phyloP scores from a whole-genome alignment of 1,140 invertebrate species.

The Mamestra configurata region DNA sequence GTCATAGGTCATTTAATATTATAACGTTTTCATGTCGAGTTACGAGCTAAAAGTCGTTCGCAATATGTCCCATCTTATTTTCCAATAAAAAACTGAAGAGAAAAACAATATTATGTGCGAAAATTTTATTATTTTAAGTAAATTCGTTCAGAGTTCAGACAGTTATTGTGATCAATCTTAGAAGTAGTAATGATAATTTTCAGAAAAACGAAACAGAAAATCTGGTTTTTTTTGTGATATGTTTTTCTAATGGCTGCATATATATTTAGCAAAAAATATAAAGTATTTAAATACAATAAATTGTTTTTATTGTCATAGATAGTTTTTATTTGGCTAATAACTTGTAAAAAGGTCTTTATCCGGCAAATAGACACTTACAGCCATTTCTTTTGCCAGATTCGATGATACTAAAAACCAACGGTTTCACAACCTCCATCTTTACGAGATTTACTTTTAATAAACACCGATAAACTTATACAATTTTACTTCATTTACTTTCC shows the following conservation, averaged over 20 bases:
- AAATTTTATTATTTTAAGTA: background rate
- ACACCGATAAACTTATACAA: background rate
- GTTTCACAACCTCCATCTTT: background rate
- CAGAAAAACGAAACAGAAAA: background rate
- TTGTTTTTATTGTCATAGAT: background rate
- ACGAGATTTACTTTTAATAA: background rate
- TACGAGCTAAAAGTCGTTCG: conserved; percentile 25
- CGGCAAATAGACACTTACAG: background rate
- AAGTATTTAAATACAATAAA: too few species aligned
- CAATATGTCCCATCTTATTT: conserved; percentile 29
- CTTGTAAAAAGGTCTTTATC: conserved; percentile 3
- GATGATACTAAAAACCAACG: background rate
- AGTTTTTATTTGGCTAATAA: conserved; percentile 18
- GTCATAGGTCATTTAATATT: conserved; percentile 41
- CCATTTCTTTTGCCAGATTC: too few species aligned
- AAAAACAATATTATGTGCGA: conserved; percentile 12
- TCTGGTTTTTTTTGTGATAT: background rate
- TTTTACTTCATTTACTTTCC: conserved; percentile 5
- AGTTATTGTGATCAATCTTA: conserved; percentile 11
- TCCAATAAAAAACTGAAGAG: conserved; percentile 5
- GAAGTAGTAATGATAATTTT: too few species aligned
- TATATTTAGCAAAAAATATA: too few species aligned
- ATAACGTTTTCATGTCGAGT: conserved; percentile 28
- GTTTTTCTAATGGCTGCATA: too few species aligned
- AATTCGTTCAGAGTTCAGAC: background rate